Evolutionary conservation across 2,888 invertebrate species (phyloP).

Genomic region (Agonopterix alstromeriana): DNA sequence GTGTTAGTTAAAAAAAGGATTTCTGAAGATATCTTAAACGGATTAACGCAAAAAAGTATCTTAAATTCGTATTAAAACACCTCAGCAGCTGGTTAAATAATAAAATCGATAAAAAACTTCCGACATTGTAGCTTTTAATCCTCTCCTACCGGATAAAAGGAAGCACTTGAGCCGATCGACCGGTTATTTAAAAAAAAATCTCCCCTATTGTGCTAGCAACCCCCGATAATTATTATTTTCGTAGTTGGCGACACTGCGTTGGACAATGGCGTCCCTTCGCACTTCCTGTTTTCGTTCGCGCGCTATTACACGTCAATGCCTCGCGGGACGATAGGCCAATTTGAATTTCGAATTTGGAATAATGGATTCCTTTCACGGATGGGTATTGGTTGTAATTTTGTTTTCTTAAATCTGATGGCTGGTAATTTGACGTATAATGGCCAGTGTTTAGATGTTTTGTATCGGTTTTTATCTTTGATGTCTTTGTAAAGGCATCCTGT

Average conservation of each 20-base stretch:
- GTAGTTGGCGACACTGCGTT: conserved; percentile 72
- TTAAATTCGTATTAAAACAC: conserved; percentile 65
- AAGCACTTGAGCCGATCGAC: conserved; percentile 72
- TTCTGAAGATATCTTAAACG: conserved; percentile 37
- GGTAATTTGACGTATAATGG: conserved; percentile 14
- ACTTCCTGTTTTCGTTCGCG: conserved; percentile 75
- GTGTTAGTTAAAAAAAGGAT: not conserved
- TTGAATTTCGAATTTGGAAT: conserved; percentile 66
- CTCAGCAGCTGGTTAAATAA: conserved; percentile 52
- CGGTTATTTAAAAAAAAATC: conserved; percentile 61
- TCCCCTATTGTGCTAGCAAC: conserved; percentile 55
- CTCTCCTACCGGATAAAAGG: conserved; percentile 62
- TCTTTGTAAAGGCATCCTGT: not conserved
- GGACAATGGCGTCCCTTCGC: conserved; percentile 63
- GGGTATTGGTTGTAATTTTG: conserved; percentile 54
- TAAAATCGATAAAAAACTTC: conserved; percentile 35
- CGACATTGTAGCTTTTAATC: conserved; percentile 64
- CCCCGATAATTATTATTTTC: conserved; percentile 76
- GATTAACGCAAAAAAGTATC: conserved; percentile 50
- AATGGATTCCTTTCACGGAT: conserved; percentile 55
- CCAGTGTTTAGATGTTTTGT: conserved; percentile 10
- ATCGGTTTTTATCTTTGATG: conserved; percentile 7
- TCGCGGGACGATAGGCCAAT: conserved; percentile 66
- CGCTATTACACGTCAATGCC: conserved; percentile 74
- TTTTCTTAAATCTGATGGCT: conserved; percentile 29